These are phyloP conservation scores for Tachysurus fulvidraco DNA, from an alignment of 2,113 vertebrate genomes.

Conservation along the genomic window DNA sequence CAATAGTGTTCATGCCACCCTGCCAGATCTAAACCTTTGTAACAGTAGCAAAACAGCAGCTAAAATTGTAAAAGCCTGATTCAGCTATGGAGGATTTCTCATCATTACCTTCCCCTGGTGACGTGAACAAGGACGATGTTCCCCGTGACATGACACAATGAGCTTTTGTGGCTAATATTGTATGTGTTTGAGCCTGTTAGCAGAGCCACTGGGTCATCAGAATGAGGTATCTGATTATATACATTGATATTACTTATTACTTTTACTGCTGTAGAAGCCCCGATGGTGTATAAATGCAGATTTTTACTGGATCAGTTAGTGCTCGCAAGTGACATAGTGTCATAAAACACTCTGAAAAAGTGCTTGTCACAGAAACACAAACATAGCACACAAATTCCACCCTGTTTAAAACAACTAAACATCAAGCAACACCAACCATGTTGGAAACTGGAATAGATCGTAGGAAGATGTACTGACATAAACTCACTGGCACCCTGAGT, in stretches of 20 bases:
- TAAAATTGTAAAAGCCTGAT: neutral
- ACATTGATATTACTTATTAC: neutral
- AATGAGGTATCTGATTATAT: neutral
- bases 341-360: neutral
- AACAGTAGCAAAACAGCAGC: neutral
- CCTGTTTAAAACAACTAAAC: neutral
- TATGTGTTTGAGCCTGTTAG: neutral
- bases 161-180: neutral
- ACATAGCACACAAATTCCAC: neutral
- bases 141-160: neutral
- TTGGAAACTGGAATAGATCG: neutral
- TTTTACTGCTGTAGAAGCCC: neutral
- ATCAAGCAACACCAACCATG: neutral
- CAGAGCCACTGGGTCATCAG: neutral
- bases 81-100: neutral
- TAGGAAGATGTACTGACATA: neutral
- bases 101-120: neutral
- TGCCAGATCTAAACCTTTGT: neutral
- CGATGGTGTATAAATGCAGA: neutral
- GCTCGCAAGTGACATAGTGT: neutral
- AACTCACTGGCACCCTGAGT: neutral
- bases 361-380: neutral
- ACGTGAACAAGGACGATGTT: neutral
- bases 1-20: neutral
- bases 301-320: neutral